Conservation (phyloP, 2,888 invertebrate species). For the Ommatoiulus sabulosus region DNA sequence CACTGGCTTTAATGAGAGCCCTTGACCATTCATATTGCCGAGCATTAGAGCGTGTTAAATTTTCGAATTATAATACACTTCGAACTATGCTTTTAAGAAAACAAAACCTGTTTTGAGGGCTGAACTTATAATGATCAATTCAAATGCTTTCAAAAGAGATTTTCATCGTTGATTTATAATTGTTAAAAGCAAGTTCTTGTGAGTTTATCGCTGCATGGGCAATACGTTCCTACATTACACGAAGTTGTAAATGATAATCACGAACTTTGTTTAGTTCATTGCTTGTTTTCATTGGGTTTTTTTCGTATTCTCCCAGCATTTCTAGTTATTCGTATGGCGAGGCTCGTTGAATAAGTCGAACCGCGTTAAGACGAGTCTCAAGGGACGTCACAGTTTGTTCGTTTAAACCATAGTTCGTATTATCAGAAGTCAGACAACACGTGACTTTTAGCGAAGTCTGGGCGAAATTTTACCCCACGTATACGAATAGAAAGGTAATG, state of each 20-base stretch:
- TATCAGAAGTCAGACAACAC: too few relatives aligned
- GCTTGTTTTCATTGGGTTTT: background rate
- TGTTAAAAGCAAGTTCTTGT: background rate
- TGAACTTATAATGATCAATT: background rate
- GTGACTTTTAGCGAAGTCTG: too few relatives aligned
- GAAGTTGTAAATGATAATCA: too few relatives aligned
- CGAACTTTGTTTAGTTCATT: background rate
- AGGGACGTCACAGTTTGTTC: too few relatives aligned
- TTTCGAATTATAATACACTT: background rate
- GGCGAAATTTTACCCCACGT: too few relatives aligned
- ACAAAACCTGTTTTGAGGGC: conserved; percentile 17
- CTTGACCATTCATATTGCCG: background rate
- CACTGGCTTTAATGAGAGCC: background rate
- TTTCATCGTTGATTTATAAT: background rate
- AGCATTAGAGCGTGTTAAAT: background rate
- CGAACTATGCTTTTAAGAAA: background rate
- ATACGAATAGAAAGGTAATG: too few relatives aligned
- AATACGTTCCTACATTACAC: too few relatives aligned
- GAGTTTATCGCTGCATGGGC: too few relatives aligned
- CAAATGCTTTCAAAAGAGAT: background rate
- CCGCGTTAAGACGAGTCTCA: too few relatives aligned
- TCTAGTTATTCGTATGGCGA: background rate
- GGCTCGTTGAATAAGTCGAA: too few relatives aligned
- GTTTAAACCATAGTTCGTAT: too few relatives aligned
- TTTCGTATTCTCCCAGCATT: background rate